These are phyloP conservation scores for Pelvicachromis taeniatus DNA, from an alignment of 2,113 vertebrate genomes.

Conservation along the genomic window DNA sequence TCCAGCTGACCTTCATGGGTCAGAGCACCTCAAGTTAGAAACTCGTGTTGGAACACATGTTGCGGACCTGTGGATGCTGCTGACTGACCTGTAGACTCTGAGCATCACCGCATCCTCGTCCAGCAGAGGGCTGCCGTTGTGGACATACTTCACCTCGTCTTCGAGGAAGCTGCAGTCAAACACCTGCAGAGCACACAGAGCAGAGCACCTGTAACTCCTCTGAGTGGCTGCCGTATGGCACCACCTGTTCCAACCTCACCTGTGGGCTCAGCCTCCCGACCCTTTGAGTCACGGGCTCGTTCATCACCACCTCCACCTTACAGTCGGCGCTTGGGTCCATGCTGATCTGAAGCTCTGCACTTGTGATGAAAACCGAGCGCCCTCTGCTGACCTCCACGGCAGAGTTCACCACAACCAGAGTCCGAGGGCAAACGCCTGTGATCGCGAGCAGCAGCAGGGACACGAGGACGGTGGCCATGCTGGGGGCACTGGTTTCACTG, in stretches of 20 bases:
- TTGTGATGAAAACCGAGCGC: constrained; percentile 52
- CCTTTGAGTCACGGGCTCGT: constrained; percentile 68
- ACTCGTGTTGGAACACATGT: neutral
- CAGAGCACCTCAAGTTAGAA: neutral
- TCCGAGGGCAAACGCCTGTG: neutral
- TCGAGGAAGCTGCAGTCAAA: constrained; percentile 74
- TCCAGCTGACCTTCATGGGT: neutral
- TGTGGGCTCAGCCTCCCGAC: constrained; percentile 62
- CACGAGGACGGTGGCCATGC: constrained; percentile 15
- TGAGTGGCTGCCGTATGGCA: neutral
- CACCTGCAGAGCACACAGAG: constrained; percentile 48
- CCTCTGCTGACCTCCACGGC: constrained; percentile 61
- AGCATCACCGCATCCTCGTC: constrained; percentile 65
- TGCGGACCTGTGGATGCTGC: neutral
- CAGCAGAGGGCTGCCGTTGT: constrained; percentile 68
- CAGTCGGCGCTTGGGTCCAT: constrained; percentile 38
- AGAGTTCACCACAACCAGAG: constrained; percentile 60
- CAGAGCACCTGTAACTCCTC: neutral
- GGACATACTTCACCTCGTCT: constrained; percentile 62
- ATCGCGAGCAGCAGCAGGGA: neutral
- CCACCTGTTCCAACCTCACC: constrained; percentile 27
- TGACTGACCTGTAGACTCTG: constrained; percentile 67
- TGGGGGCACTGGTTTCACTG: neutral
- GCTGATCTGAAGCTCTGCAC: constrained; percentile 55
- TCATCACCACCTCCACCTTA: constrained; percentile 76